Evolutionary conservation across 2,113 vertebrate genomes (phyloP).

Genomic region (Speoplatyrhinus poulsoni): DNA sequence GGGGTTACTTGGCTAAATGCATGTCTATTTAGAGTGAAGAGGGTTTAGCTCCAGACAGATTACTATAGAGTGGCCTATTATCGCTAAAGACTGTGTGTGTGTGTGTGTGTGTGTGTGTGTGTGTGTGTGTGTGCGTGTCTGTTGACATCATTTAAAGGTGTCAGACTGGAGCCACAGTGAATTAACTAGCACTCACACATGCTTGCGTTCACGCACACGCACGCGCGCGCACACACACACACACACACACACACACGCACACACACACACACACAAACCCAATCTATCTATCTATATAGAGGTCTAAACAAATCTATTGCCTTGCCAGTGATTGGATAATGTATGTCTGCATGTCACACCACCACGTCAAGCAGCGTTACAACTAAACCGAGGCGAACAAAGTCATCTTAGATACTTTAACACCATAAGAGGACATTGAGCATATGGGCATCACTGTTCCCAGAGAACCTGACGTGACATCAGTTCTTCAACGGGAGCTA

Average conservation of each 20-base stretch:
- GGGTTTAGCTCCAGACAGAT: slow-evolving; percentile 77
- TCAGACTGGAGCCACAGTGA: slow-evolving; percentile 92
- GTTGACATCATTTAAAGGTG: slow-evolving; percentile 88
- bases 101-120: slow-evolving; percentile 13
- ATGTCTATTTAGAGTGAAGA: slow-evolving; percentile 43
- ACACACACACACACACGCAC: too few relatives aligned
- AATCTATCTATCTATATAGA: too few relatives aligned
- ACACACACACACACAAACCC: too few relatives aligned
- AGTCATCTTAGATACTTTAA: too few relatives aligned
- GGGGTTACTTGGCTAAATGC: slow-evolving; percentile 15
- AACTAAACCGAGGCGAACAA: too few relatives aligned
- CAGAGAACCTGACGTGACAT: too few relatives aligned
- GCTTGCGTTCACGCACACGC: slow-evolving; percentile 14
- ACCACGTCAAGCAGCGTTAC: slow-evolving; percentile 13
- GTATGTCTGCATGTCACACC: slow-evolving; percentile 79
- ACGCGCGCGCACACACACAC: slow-evolving; percentile 42
- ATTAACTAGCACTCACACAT: slow-evolving; percentile 78
- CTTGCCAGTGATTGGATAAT: slow-evolving; percentile 84
- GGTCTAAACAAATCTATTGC: slow-evolving; percentile 88
- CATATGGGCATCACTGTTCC: too few relatives aligned
- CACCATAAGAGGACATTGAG: too few relatives aligned
- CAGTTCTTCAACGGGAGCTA: too few relatives aligned
- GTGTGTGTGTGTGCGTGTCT: slow-evolving; percentile 17
- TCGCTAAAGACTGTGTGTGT: slow-evolving; percentile 75
- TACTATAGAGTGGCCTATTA: slow-evolving; percentile 85